Evolutionary conservation across 1,140 invertebrate species (phyloP).

Genomic region (Arctopsyche grandis): DNA sequence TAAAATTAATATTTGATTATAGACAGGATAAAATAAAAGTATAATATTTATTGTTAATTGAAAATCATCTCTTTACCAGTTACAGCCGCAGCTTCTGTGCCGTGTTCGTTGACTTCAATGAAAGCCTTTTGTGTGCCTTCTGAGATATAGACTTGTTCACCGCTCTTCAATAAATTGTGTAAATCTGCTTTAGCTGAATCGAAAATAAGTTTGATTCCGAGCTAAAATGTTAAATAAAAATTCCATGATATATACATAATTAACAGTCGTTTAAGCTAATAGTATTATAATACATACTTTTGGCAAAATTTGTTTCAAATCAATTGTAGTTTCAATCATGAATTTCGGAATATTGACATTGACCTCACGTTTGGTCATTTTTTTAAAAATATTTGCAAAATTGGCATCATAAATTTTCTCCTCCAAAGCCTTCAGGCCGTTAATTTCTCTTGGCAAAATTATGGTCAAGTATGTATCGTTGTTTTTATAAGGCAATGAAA

Average conservation of each 20-base stretch:
- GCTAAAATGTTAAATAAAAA: not conserved
- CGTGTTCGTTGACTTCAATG: constrained; percentile 80
- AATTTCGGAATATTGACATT: constrained; percentile 71
- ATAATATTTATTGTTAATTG: not conserved
- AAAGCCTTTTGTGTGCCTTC: constrained; percentile 77
- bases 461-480: constrained; percentile 70
- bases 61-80: constrained; percentile 65
- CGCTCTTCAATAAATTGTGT: not conserved
- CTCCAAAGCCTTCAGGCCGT: constrained; percentile 65
- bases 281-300: constrained; percentile 60
- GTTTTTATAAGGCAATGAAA: constrained; percentile 71
- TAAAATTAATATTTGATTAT: not conserved
- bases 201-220: not conserved
- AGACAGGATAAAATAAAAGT: no score
- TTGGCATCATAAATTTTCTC: constrained; percentile 57
- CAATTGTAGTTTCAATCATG: constrained; percentile 66
- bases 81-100: constrained; percentile 79
- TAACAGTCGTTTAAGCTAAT: not conserved
- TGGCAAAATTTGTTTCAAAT: constrained; percentile 65
- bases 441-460: constrained; percentile 70
- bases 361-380: constrained; percentile 58
- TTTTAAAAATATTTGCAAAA: constrained; percentile 50
- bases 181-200: not conserved
- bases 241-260: not conserved
- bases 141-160: constrained; percentile 58